Percentiles rank a stretch among this genome's conserved stretches.
Conservation (phyloP, 2,888 invertebrate genomes). For the Rhamnusium bicolor region DNA sequence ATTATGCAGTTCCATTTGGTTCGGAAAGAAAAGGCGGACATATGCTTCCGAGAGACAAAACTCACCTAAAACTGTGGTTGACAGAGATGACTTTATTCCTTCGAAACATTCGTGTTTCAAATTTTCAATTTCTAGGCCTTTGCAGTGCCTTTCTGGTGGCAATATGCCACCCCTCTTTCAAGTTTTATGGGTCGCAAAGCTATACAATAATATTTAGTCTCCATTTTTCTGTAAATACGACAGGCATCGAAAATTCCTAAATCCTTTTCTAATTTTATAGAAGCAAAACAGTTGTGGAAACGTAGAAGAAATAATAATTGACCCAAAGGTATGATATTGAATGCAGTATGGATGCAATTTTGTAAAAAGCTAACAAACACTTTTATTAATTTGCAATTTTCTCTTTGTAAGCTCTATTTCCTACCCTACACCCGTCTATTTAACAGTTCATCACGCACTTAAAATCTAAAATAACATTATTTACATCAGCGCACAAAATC, state of each 20-base stretch:
- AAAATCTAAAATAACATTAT: constrained; percentile 50
- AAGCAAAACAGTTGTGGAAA: background rate
- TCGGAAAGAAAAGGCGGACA: too few relatives aligned
- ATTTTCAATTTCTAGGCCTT: too few relatives aligned
- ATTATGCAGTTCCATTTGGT: too few relatives aligned
- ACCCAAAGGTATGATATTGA: background rate
- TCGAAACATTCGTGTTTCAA: too few relatives aligned
- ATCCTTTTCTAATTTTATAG: too few relatives aligned
- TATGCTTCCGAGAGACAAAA: too few relatives aligned
- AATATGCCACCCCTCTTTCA: too few relatives aligned
- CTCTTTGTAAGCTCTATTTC: constrained; percentile 46
- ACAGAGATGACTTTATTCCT: too few relatives aligned
- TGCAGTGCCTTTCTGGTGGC: too few relatives aligned
- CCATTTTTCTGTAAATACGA: too few relatives aligned
- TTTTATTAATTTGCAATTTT: constrained; percentile 22
- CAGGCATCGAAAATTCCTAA: background rate
- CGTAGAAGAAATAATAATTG: background rate
- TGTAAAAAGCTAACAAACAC: constrained; percentile 22
- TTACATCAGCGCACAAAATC: constrained; percentile 60
- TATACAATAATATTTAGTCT: too few relatives aligned
- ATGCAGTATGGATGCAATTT: constrained; percentile 19
- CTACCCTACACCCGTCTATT: constrained; percentile 41
- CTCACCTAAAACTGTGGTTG: too few relatives aligned
- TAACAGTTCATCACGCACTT: constrained; percentile 50
- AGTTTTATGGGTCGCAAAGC: background rate